These are phyloP conservation scores for Cotesia glomerata DNA, from an alignment of 1,140 invertebrate genomes.

Conservation along the genomic window DNA sequence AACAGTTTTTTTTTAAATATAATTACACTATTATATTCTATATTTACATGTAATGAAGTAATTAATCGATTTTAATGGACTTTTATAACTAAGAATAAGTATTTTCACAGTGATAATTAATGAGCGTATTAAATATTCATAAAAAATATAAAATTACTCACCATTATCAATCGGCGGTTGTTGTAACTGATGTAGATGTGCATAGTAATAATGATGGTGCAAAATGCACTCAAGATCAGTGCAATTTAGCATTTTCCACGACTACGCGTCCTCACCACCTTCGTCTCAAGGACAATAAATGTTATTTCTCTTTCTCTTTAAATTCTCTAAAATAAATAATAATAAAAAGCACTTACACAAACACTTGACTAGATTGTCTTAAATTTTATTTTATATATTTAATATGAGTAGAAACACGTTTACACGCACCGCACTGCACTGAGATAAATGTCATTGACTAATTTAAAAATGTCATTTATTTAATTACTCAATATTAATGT, in stretches of 20 bases:
- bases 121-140: background rate
- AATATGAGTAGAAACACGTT: too few relatives aligned
- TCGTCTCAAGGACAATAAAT: background rate
- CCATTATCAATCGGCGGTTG: conserved; percentile 64
- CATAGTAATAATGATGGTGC: conserved; percentile 77
- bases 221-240: conserved; percentile 78
- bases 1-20: too few relatives aligned
- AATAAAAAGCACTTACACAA: background rate
- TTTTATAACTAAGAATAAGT: background rate
- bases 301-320: too few relatives aligned
- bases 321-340: too few relatives aligned
- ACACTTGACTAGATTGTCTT: background rate
- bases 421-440: too few relatives aligned
- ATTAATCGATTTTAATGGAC: background rate
- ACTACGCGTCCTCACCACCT: background rate
- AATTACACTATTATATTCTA: too few relatives aligned
- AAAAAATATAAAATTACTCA: conserved; percentile 9
- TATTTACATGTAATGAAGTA: background rate
- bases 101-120: background rate
- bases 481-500: conserved; percentile 4
- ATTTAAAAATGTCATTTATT: conserved; percentile 1
- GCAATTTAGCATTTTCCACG: conserved; percentile 73
- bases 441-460: too few relatives aligned
- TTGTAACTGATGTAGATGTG: conserved; percentile 72
- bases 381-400: too few relatives aligned